These are phyloP conservation scores for Hyla sarda DNA, from an alignment of 2,113 vertebrate genomes.

Conservation along the genomic window DNA sequence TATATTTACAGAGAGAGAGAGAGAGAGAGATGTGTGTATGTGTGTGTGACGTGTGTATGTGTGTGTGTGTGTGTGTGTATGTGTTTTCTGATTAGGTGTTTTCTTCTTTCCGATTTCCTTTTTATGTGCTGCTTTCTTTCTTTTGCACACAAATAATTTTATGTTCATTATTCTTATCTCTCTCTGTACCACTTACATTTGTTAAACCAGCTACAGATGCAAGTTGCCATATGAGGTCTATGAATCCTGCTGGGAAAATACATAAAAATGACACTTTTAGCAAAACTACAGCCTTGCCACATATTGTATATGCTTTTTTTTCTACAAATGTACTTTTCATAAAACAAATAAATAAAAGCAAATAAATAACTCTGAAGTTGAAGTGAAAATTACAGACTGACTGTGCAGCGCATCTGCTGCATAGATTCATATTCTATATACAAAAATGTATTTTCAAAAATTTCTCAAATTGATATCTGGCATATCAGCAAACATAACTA, in stretches of 20 bases:
- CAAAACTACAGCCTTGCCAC: background rate
- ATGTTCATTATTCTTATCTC: background rate
- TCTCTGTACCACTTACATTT: background rate
- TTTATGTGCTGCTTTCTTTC: background rate
- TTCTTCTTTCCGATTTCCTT: background rate
- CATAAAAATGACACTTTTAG: background rate
- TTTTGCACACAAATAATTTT: background rate
- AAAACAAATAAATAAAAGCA: background rate
- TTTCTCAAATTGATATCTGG: background rate
- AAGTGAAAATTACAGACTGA: background rate
- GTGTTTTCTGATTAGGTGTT: too few species aligned
- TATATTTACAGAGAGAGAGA: too few species aligned
- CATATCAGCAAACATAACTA: background rate
- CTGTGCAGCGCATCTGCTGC: background rate
- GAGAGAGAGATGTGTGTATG: too few species aligned
- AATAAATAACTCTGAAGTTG: background rate
- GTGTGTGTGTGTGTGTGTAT: too few species aligned
- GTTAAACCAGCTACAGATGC: background rate
- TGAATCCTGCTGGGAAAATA: slow-evolving; percentile 2
- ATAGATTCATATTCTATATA: background rate
- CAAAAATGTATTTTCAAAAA: too few species aligned
- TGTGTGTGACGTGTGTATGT: too few species aligned
- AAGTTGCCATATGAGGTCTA: background rate
- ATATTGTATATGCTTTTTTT: background rate
- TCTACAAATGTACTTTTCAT: background rate